Evolutionary conservation across 2,797 vertebrate genomes (phyloP).

Genomic region (Sebastes dallii): DNA sequence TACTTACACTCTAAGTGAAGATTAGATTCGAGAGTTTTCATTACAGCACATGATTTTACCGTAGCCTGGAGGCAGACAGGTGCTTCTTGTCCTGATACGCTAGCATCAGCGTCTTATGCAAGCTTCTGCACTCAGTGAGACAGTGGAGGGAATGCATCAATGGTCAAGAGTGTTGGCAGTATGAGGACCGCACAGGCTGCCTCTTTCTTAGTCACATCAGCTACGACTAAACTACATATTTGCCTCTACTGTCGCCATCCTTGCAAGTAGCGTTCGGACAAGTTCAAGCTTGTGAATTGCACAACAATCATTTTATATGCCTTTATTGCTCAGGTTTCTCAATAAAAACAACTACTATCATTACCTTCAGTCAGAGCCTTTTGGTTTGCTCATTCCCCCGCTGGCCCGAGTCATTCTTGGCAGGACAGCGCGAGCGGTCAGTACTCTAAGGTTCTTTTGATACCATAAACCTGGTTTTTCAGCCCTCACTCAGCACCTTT

Average conservation of each 20-base stretch:
- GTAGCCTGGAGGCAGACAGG: background rate
- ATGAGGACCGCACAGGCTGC: background rate
- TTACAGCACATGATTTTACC: background rate
- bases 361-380: slow-evolving; percentile 9
- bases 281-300: background rate
- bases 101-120: background rate
- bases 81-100: background rate
- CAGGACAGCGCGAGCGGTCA: background rate
- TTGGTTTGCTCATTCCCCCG: slow-evolving; percentile 30
- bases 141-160: background rate
- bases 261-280: background rate
- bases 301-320: background rate
- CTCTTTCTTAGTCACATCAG: background rate
- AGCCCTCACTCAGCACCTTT: slow-evolving; percentile 66
- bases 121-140: background rate
- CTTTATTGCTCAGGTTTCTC: background rate
- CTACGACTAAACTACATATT: background rate
- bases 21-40: background rate
- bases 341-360: slow-evolving; percentile 11
- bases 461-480: slow-evolving; percentile 60
- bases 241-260: background rate
- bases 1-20: background rate
- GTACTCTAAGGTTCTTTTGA: slow-evolving; percentile 40
- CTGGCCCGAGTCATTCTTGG: slow-evolving; percentile 10
- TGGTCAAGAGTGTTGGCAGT: background rate